phyloP scores from a whole-genome alignment of 2,113 vertebrate genomes.

The Coreoperca whiteheadi region DNA sequence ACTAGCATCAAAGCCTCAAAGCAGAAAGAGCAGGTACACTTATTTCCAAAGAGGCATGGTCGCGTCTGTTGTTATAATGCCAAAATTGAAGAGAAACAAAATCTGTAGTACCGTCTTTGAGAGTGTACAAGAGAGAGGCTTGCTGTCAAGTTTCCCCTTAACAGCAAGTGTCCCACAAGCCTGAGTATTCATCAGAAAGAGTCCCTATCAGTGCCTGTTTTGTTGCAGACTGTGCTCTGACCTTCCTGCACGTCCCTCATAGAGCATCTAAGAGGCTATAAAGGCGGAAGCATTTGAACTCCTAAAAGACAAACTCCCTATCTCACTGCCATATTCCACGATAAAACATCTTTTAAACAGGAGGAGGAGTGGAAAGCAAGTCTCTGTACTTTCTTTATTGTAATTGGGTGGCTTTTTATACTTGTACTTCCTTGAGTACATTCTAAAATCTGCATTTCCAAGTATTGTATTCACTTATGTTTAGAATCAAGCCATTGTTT shows the following conservation, averaged over 20 bases:
- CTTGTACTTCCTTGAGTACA: no score
- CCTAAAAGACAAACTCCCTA: background rate
- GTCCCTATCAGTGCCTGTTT: background rate
- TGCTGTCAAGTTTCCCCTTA: background rate
- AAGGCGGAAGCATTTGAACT: background rate
- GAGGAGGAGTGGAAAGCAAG: background rate
- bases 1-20: slow-evolving; percentile 21
- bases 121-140: background rate
- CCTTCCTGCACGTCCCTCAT: background rate
- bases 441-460: background rate
- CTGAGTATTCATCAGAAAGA: background rate
- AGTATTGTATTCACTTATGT: background rate
- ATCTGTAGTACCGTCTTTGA: background rate
- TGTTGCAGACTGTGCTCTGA: background rate
- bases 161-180: background rate
- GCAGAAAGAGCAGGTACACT: slow-evolving; percentile 13
- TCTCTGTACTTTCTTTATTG: background rate
- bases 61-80: slow-evolving; percentile 14
- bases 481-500: no score
- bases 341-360: background rate
- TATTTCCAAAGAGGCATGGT: slow-evolving; percentile 22
- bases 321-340: background rate
- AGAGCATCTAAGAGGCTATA: background rate
- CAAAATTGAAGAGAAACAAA: background rate
- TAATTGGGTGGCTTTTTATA: background rate